These are phyloP conservation scores for Agrilus planipennis DNA, from an alignment of 1,140 invertebrate species.

Conservation along the genomic window DNA sequence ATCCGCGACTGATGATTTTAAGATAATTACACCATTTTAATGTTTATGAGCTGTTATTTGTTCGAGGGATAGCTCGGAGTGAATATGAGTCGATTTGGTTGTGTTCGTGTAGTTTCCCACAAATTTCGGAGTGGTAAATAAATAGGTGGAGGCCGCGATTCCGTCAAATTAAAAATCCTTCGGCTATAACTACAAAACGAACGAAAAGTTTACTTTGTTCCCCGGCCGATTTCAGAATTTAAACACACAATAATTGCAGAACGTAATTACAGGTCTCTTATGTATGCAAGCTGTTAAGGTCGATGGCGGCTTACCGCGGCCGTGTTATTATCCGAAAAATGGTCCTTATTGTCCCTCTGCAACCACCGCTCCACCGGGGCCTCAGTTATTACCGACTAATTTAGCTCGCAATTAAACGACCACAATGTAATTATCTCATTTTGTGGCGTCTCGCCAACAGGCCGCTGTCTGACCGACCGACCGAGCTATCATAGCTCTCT, in stretches of 20 bases:
- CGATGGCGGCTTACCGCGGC: constrained; percentile 7
- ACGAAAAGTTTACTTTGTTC: constrained; percentile 21
- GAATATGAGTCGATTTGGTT: too few species aligned
- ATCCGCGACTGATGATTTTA: too few species aligned
- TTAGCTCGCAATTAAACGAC: constrained; percentile 29
- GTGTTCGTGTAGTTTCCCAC: too few species aligned
- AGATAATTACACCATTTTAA: too few species aligned
- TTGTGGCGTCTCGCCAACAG: constrained; percentile 26
- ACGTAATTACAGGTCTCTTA: constrained; percentile 18
- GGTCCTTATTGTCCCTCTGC: constrained; percentile 1
- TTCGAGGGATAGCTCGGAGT: too few species aligned
- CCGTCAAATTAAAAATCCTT: too few species aligned
- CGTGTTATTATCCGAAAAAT: not conserved
- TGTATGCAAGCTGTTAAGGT: constrained; percentile 13
- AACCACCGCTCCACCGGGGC: constrained; percentile 18
- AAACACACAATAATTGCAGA: constrained; percentile 26
- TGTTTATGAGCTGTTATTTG: too few species aligned
- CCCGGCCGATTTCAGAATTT: constrained; percentile 20
- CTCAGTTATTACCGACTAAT: constrained; percentile 29
- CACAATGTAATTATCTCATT: constrained; percentile 30
- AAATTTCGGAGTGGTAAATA: too few species aligned
- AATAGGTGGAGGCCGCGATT: too few species aligned
- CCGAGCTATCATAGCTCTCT: constrained; percentile 6
- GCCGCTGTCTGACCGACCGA: constrained; percentile 17
- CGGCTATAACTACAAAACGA: too few species aligned